Percentiles rank a stretch among this genome's conserved stretches.
phyloP scores from a whole-genome alignment of 2,113 vertebrate species.

The Coregonus clupeaformis region DNA sequence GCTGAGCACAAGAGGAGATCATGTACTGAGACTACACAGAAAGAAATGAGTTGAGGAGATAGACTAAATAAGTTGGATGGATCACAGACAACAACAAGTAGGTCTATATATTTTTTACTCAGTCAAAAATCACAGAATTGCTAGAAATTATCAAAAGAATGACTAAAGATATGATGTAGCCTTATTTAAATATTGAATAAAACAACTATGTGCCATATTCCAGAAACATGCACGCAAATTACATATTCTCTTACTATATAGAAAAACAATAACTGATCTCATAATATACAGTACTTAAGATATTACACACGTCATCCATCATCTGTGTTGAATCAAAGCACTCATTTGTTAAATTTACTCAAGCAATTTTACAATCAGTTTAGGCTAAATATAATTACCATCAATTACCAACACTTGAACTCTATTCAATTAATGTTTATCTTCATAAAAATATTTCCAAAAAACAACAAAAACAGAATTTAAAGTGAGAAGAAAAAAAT shows the following conservation, averaged over 20 bases:
- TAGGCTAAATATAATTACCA: background rate
- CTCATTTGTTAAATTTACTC: background rate
- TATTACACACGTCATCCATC: background rate
- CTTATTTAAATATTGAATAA: background rate
- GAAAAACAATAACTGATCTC: no score
- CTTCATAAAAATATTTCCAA: background rate
- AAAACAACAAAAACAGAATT: background rate
- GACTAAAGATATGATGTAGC: background rate
- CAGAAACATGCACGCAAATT: no score
- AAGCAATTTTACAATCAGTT: background rate
- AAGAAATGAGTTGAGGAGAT: background rate
- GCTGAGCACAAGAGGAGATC: background rate
- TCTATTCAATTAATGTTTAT: background rate
- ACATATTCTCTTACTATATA: no score
- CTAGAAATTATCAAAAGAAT: background rate
- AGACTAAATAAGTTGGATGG: background rate
- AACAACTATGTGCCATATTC: background rate
- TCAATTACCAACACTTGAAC: background rate
- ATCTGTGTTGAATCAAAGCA: background rate
- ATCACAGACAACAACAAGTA: background rate
- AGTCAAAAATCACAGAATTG: background rate
- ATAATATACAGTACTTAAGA: background rate
- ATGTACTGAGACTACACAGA: background rate
- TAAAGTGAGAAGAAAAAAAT: background rate
- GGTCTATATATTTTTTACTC: background rate